A percentile compares a stretch with the other conserved stretches of the same genome.
Evolutionary conservation across 1,140 invertebrate species (phyloP).

Genomic region (Drosophila setifemur): DNA sequence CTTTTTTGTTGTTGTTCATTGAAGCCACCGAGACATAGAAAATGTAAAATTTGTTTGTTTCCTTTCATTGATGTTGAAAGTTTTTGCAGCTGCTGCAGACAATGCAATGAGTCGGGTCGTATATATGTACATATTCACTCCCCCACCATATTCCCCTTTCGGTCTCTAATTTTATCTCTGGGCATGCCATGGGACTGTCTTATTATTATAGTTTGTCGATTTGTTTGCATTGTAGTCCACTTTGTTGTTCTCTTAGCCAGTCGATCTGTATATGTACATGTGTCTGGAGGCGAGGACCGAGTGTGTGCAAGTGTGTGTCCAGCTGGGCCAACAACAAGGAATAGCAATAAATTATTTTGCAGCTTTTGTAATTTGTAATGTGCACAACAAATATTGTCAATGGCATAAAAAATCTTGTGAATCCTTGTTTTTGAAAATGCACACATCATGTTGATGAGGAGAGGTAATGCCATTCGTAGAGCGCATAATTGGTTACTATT

Average conservation of each 20-base stretch:
- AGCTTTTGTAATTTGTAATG: conserved; percentile 65
- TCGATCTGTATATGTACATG: neutral
- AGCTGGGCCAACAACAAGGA: conserved; percentile 56
- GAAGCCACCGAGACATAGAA: conserved; percentile 49
- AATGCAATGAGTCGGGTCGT: conserved; percentile 45
- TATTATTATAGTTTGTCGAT: conserved; percentile 71
- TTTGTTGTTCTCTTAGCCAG: conserved; percentile 48
- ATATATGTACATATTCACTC: too few species aligned
- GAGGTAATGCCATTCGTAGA: too few species aligned
- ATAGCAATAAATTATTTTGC: conserved; percentile 66
- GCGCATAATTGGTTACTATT: too few species aligned
- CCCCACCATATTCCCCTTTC: neutral
- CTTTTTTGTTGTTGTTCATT: conserved; percentile 15
- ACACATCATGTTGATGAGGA: too few species aligned
- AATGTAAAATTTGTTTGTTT: conserved; percentile 74
- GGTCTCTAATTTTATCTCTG: conserved; percentile 35
- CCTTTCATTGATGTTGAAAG: conserved; percentile 69
- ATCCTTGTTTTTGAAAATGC: neutral
- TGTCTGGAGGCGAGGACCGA: neutral
- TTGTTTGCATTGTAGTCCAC: conserved; percentile 58
- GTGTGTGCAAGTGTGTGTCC: conserved; percentile 14
- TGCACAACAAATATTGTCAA: conserved; percentile 44
- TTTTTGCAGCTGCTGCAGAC: conserved; percentile 72
- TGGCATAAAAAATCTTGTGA: conserved; percentile 3
- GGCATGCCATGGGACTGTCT: conserved; percentile 54